Conservation (phyloP, 2,888 invertebrate species). For the Rambutsinella grinnellia region DNA sequence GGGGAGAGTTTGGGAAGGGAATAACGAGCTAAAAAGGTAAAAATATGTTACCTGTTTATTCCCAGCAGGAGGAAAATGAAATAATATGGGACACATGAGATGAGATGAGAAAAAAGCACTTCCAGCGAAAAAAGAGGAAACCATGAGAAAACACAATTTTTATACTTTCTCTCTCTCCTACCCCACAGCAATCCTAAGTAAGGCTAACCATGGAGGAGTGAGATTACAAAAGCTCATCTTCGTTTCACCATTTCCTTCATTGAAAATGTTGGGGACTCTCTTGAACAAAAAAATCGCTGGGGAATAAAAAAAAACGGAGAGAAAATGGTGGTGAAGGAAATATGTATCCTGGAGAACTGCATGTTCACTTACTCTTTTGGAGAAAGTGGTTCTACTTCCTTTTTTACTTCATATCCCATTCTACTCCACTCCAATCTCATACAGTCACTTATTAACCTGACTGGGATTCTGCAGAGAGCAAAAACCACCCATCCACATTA, state of each 20-base stretch:
- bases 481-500: neutral
- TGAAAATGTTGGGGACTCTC: no score
- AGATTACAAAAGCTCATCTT: neutral
- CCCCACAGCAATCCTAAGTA: no score
- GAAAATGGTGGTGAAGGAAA: neutral
- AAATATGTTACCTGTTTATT: constrained; percentile 49
- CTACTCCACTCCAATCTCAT: neutral
- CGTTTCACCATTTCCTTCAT: neutral
- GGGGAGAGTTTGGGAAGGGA: constrained; percentile 13
- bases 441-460: neutral
- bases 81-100: constrained; percentile 50
- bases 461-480: neutral
- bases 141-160: no score
- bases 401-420: neutral
- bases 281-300: constrained; percentile 17
- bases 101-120: constrained; percentile 10
- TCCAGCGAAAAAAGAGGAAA: no score
- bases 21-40: constrained; percentile 29
- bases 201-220: no score
- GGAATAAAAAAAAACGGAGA: constrained; percentile 19
- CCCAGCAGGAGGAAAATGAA: constrained; percentile 49
- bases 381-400: neutral
- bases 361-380: neutral
- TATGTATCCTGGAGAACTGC: neutral
- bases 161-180: no score